Conservation (phyloP, 2,113 vertebrate species). For the Thryonomys swinderianus region DNA sequence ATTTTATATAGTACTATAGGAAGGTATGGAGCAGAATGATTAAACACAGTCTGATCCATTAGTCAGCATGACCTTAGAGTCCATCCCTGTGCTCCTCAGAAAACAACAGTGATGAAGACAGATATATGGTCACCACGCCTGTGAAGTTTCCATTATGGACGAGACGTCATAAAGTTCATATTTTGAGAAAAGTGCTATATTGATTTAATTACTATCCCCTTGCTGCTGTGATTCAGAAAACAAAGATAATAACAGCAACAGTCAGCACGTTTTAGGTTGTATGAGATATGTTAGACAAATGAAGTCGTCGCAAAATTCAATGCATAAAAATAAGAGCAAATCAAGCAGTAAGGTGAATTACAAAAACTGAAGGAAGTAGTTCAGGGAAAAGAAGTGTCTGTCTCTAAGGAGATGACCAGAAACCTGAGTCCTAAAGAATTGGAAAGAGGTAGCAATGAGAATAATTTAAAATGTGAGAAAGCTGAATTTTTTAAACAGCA, state of each 20-base stretch:
- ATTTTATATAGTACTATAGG: neutral
- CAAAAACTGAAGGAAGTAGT: neutral
- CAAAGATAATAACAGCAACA: neutral
- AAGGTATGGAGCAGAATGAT: neutral
- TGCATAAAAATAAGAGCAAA: neutral
- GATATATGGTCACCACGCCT: neutral
- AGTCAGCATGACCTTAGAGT: neutral
- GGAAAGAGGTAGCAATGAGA: neutral
- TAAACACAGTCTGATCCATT: conserved; percentile 5
- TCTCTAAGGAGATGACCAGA: neutral
- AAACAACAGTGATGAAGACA: neutral
- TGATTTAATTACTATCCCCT: neutral
- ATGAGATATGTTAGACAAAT: neutral
- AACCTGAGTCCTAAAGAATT: neutral
- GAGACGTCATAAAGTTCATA: neutral
- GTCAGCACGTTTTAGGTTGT: neutral
- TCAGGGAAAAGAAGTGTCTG: neutral
- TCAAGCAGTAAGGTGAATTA: neutral
- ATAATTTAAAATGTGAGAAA: neutral
- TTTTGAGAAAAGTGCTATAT: neutral
- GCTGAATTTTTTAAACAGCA: neutral
- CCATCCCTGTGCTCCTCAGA: neutral
- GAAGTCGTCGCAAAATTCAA: neutral
- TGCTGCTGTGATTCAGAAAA: neutral
- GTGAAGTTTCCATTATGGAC: neutral